Evolutionary conservation across 2,888 invertebrate species (phyloP).

Genomic region (Pollenia labialis): DNA sequence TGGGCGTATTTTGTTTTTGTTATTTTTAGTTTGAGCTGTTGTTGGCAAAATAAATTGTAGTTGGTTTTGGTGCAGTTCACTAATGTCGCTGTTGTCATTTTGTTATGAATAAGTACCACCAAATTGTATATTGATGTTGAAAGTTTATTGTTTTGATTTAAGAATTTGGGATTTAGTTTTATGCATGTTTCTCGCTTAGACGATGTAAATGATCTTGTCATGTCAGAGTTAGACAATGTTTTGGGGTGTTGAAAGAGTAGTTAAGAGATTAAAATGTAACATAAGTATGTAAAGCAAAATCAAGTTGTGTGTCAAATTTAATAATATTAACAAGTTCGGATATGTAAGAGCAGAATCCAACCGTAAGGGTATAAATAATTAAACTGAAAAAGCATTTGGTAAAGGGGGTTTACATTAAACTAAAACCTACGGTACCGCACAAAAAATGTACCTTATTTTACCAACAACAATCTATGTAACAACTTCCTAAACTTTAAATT

Average conservation of each 20-base stretch:
- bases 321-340: no score
- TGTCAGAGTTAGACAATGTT: constrained; percentile 14
- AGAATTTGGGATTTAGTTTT: constrained; percentile 31
- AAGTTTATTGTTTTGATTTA: constrained; percentile 52
- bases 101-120: constrained; percentile 48
- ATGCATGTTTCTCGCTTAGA: neutral
- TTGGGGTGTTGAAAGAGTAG: neutral
- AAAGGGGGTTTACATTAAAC: no score
- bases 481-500: no score
- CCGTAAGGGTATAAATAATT: no score
- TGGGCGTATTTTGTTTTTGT: constrained; percentile 46
- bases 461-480: no score
- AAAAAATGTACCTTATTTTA: no score
- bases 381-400: no score
- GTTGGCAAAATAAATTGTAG: constrained; percentile 12
- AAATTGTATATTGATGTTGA: constrained; percentile 37
- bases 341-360: no score
- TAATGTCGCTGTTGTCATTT: constrained; percentile 6
- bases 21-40: constrained; percentile 22
- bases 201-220: constrained; percentile 38
- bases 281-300: no score
- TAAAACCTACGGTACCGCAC: no score
- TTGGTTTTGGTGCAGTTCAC: constrained; percentile 21
- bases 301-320: no score
- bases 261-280: no score